phyloP scores from a whole-genome alignment of 2,113 vertebrate genomes.

The Rhinolophus sinicus region DNA sequence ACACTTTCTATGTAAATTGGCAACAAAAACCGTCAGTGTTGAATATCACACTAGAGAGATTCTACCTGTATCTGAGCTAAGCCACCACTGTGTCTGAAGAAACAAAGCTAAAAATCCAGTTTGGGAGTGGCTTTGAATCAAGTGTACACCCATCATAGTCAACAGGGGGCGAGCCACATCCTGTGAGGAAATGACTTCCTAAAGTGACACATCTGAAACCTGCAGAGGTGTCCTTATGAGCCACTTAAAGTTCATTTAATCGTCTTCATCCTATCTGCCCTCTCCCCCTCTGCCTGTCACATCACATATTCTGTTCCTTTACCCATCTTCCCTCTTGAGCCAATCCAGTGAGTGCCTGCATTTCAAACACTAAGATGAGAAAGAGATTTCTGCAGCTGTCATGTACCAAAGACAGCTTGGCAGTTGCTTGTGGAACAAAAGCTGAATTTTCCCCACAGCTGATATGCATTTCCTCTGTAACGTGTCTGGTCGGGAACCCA shows the following conservation, averaged over 20 bases:
- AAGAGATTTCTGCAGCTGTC: slow-evolving; percentile 62
- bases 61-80: neutral
- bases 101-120: neutral
- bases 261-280: slow-evolving; percentile 5
- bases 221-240: neutral
- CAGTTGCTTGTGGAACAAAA: slow-evolving; percentile 63
- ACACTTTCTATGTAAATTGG: neutral
- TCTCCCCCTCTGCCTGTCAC: neutral
- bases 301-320: neutral
- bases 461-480: slow-evolving; percentile 15
- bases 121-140: neutral
- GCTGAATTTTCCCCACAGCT: slow-evolving; percentile 39
- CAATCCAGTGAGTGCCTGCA: slow-evolving; percentile 21
- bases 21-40: neutral
- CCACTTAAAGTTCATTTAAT: slow-evolving; percentile 29
- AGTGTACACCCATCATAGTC: neutral
- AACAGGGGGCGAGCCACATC: neutral
- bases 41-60: neutral
- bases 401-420: slow-evolving; percentile 65
- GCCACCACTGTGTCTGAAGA: neutral
- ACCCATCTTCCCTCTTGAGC: neutral
- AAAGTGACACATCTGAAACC: slow-evolving; percentile 36
- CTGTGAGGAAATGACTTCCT: slow-evolving; percentile 46
- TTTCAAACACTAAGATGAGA: slow-evolving; percentile 59
- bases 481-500: neutral